phyloP scores from a whole-genome alignment of 1,140 invertebrate species.

The Camponotus pennsylvanicus region DNA sequence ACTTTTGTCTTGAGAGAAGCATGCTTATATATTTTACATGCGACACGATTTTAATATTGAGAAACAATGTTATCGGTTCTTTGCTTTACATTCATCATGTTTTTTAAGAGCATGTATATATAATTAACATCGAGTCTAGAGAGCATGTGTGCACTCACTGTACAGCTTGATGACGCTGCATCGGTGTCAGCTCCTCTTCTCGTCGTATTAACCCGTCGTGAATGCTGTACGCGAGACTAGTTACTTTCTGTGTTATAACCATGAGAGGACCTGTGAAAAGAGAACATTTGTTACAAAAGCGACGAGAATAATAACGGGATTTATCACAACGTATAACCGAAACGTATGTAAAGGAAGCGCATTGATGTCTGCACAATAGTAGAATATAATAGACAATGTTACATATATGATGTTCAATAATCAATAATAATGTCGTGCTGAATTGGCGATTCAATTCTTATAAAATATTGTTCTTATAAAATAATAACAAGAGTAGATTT shows the following conservation, averaged over 20 bases:
- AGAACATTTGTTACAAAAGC: conserved; percentile 25
- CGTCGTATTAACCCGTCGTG: conserved; percentile 93
- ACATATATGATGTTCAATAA: not conserved
- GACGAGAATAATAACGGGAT: conserved; percentile 1
- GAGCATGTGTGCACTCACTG: conserved; percentile 83
- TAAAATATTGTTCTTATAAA: conserved; percentile 12
- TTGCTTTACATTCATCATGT: conserved; percentile 12
- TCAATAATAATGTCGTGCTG: not conserved
- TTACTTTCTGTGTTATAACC: conserved; percentile 99
- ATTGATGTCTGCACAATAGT: conserved; percentile 28
- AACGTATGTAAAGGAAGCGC: conserved; percentile 9
- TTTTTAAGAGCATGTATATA: conserved; percentile 17
- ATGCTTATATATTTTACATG: not conserved
- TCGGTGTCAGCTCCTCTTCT: conserved; percentile 89
- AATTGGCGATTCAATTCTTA: conserved; percentile 14
- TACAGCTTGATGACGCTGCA: conserved; percentile 91
- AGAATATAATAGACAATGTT: not conserved
- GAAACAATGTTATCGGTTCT: not conserved
- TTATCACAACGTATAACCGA: conserved; percentile 14
- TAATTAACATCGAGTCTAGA: conserved; percentile 45
- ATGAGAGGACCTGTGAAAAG: conserved; percentile 93
- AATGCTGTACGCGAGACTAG: conserved; percentile 95
- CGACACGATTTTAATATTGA: not conserved
- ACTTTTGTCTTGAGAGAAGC: too few species aligned
- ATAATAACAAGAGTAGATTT: not conserved